Conservation (phyloP, 2,797 vertebrate species). For the Tokudaia muenninki region DNA sequence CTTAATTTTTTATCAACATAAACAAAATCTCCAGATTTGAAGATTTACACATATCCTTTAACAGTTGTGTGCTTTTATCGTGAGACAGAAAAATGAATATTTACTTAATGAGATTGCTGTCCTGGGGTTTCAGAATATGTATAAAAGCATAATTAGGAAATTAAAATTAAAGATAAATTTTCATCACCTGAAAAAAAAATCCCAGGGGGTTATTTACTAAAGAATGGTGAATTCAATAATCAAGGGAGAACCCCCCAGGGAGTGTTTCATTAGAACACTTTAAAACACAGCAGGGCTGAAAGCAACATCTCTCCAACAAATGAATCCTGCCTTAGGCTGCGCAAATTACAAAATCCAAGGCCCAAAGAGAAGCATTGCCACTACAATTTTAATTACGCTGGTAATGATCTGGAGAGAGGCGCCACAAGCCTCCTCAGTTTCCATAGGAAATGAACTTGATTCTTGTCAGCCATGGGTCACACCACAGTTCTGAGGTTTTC, state of each 20-base stretch:
- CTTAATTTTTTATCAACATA: constrained; percentile 20
- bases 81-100: constrained; percentile 12
- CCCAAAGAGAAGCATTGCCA: not conserved
- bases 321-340: constrained; percentile 28
- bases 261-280: constrained; percentile 75
- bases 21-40: not conserved
- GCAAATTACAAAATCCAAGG: constrained; percentile 12
- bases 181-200: constrained; percentile 61
- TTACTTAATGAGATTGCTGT: constrained; percentile 63
- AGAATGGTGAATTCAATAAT: constrained; percentile 54
- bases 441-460: constrained; percentile 44
- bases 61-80: constrained; percentile 47
- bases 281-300: constrained; percentile 31
- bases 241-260: constrained; percentile 50
- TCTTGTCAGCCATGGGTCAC: not conserved
- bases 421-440: not conserved
- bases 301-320: constrained; percentile 48
- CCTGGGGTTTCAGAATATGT: constrained; percentile 41
- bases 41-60: constrained; percentile 28
- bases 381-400: constrained; percentile 44
- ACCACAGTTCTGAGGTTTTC: not conserved
- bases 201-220: constrained; percentile 43
- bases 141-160: constrained; percentile 56
- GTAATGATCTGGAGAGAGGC: constrained; percentile 34
- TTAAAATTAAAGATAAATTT: constrained; percentile 69